phyloP scores from a whole-genome alignment of 2,888 invertebrate genomes.

The Beris chalybata region DNA sequence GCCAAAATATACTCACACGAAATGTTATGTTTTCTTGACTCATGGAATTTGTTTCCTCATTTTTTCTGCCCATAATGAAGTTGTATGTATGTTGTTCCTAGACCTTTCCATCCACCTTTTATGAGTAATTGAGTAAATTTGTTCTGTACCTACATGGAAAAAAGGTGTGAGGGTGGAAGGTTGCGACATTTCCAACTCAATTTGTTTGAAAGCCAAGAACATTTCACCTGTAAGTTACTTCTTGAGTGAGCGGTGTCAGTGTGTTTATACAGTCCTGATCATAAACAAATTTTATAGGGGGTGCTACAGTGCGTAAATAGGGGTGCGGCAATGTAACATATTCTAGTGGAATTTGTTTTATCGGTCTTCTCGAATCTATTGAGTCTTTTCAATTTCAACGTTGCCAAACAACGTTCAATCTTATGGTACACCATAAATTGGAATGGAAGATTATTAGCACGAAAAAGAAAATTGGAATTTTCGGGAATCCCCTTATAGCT shows the following conservation, averaged over 20 bases:
- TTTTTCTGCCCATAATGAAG: too few species aligned
- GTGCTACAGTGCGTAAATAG: conserved; percentile 15
- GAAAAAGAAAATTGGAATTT: conserved; percentile 31
- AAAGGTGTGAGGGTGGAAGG: background rate
- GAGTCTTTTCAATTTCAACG: conserved; percentile 30
- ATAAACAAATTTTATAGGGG: conserved; percentile 37
- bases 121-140: too few species aligned
- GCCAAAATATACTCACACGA: too few species aligned
- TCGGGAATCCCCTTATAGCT: background rate
- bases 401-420: conserved; percentile 19
- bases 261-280: conserved; percentile 36
- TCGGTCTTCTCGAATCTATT: conserved; percentile 20
- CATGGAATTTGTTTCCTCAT: too few species aligned
- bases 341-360: background rate
- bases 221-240: conserved; percentile 33
- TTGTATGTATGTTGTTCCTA: too few species aligned
- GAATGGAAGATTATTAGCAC: conserved; percentile 29
- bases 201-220: conserved; percentile 32
- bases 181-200: conserved; percentile 32
- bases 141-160: too few species aligned
- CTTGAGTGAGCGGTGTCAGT: conserved; percentile 31
- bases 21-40: too few species aligned
- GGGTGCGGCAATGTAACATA: background rate
- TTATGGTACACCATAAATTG: conserved; percentile 32
- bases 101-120: too few species aligned